Evolutionary conservation across 2,797 vertebrate genomes (phyloP).

Genomic region (Sebastes hubbsi): DNA sequence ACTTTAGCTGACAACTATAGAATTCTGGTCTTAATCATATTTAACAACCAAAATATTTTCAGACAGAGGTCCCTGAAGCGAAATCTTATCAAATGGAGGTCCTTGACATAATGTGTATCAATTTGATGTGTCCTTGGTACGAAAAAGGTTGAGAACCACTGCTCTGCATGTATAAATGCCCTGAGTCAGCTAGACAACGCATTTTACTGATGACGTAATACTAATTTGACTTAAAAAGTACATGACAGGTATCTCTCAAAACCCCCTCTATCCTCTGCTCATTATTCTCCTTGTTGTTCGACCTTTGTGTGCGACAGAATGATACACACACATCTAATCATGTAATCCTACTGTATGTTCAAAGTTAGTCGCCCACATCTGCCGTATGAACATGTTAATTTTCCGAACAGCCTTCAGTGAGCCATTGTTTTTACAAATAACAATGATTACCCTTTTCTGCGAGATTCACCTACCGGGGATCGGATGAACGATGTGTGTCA

Average conservation of each 20-base stretch:
- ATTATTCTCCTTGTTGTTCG: background rate
- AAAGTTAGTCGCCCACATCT: background rate
- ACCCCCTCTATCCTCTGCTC: background rate
- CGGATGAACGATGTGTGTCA: conserved; percentile 39
- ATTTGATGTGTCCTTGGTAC: no score
- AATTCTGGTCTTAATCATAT: no score
- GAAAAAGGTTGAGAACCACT: no score
- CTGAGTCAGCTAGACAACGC: background rate
- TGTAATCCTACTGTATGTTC: background rate
- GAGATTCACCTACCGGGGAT: conserved; percentile 26
- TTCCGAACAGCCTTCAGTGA: background rate
- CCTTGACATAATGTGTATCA: no score
- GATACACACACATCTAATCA: no score
- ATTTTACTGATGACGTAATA: background rate
- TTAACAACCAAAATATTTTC: no score
- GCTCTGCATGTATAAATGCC: background rate
- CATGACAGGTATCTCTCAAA: background rate
- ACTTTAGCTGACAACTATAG: no score
- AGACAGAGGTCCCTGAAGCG: no score
- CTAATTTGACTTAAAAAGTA: background rate
- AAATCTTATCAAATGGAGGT: no score
- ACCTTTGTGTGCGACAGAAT: background rate
- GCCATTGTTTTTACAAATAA: conserved; percentile 53
- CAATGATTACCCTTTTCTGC: conserved; percentile 53
- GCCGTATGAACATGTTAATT: background rate